Conservation (phyloP, 2,797 vertebrate species). For the Sorex maritimensis region DNA sequence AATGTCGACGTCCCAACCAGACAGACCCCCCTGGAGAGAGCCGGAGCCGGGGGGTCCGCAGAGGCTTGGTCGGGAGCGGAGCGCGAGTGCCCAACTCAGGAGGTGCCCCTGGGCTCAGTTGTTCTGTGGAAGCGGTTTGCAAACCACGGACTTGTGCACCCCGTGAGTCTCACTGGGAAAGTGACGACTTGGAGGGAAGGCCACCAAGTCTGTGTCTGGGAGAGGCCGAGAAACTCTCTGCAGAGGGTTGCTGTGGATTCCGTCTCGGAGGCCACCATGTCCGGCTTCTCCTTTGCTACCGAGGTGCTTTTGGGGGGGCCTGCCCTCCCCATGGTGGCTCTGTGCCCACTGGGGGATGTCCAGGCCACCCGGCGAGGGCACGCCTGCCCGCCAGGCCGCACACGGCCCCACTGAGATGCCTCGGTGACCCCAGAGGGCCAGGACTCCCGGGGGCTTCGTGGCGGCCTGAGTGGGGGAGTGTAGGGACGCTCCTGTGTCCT, state of each 20-base stretch:
- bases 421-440: background rate
- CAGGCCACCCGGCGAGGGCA: background rate
- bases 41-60: background rate
- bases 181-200: background rate
- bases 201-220: background rate
- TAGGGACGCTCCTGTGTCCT: background rate
- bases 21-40: slow-evolving; percentile 40
- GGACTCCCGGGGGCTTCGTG: background rate
- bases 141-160: slow-evolving; percentile 17
- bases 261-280: background rate
- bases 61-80: background rate
- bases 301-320: background rate
- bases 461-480: background rate
- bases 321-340: background rate
- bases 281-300: background rate
- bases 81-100: slow-evolving; percentile 38
- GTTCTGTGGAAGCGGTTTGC: background rate
- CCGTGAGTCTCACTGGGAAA: background rate
- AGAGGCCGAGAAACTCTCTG: no score
- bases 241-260: background rate
- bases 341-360: background rate
- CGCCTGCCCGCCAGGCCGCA: background rate
- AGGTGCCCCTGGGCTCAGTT: slow-evolving; percentile 29
- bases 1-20: slow-evolving; percentile 29
- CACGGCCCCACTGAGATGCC: background rate